These are phyloP conservation scores for Delia radicum DNA, from an alignment of 1,140 invertebrate species.

Conservation along the genomic window DNA sequence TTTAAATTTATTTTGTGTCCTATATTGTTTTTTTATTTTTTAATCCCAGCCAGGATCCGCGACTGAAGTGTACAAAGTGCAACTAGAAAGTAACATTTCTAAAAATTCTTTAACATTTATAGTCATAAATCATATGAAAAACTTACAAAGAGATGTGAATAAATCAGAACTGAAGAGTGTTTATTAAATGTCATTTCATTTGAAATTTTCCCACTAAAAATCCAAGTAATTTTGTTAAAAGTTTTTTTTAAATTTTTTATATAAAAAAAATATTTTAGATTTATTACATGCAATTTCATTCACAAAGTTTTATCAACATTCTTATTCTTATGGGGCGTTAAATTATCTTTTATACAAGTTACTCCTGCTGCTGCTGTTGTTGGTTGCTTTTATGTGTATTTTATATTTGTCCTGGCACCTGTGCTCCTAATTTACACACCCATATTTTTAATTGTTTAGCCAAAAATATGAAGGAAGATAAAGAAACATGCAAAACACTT, in stretches of 20 bases:
- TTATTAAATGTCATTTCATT: background rate
- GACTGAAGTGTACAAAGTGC: no score
- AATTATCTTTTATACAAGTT: background rate
- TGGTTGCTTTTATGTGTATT: background rate
- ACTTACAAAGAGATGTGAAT: no score
- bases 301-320: background rate
- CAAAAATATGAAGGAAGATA: background rate
- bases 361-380: background rate
- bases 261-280: background rate
- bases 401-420: background rate
- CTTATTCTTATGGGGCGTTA: background rate
- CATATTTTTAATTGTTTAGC: background rate
- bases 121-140: no score
- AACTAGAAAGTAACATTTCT: no score
- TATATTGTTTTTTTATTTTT: no score
- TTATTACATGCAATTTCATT: background rate
- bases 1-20: no score
- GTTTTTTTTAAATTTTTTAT: background rate
- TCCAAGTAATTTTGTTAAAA: background rate
- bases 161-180: background rate
- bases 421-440: background rate
- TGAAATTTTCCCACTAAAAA: background rate
- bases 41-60: no score
- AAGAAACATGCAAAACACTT: background rate
- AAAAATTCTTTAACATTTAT: no score